Evolutionary conservation across 2,113 vertebrate genomes (phyloP).

Genomic region (Nesoenas mayeri): DNA sequence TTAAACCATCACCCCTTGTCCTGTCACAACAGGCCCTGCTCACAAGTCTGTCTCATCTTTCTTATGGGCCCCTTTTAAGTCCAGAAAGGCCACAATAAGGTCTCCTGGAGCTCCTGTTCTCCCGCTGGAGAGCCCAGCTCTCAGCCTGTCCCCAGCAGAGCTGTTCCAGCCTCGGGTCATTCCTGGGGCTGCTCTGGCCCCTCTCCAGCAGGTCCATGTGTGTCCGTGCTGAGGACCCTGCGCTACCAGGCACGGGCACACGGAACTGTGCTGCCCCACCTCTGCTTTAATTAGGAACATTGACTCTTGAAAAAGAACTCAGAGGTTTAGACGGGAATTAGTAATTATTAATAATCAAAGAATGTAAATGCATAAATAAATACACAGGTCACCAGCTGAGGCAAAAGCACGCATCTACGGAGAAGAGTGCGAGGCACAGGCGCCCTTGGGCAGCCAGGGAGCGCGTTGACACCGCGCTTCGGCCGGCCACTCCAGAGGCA

Average conservation of each 20-base stretch:
- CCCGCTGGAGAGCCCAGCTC: too few species aligned
- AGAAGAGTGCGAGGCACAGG: fast-evolving
- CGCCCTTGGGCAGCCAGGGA: fast-evolving
- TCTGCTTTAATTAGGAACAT: background rate
- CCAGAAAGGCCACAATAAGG: too few species aligned
- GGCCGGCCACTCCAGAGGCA: background rate
- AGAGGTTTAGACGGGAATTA: background rate
- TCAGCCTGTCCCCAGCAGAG: too few species aligned
- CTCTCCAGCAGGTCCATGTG: too few species aligned
- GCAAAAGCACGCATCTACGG: background rate
- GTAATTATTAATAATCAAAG: background rate
- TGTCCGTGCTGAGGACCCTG: too few species aligned
- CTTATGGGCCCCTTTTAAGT: too few species aligned
- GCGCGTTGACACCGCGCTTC: fast-evolving
- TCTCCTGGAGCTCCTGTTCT: too few species aligned
- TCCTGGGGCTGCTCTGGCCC: too few species aligned
- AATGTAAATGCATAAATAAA: background rate
- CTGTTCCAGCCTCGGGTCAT: too few species aligned
- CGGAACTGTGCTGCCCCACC: fast-evolving
- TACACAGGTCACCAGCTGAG: fast-evolving
- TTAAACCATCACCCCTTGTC: too few species aligned
- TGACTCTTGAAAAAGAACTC: background rate
- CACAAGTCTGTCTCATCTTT: too few species aligned
- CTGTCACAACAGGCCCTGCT: too few species aligned
- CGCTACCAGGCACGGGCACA: fast-evolving